A percentile compares a stretch with the other conserved stretches of the same genome.
These are phyloP conservation scores for Bungarus multicinctus DNA, from an alignment of 2,113 vertebrate genomes.

Conservation along the genomic window DNA sequence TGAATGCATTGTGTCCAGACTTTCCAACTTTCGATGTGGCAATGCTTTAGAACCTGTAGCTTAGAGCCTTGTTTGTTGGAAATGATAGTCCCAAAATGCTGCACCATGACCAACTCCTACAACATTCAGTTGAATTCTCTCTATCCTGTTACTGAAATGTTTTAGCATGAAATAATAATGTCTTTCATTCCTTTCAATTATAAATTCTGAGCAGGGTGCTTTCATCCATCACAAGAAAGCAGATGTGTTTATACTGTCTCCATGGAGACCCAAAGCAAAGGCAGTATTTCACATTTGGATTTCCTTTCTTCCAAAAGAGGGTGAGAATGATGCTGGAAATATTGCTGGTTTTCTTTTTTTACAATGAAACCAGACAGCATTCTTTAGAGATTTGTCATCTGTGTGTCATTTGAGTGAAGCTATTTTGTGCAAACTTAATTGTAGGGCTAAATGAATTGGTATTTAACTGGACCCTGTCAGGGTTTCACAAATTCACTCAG, in stretches of 20 bases:
- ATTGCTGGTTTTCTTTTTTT: conserved; percentile 16
- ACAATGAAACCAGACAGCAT: conserved; percentile 30
- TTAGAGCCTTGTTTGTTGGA: conserved; percentile 5
- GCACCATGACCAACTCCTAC: background rate
- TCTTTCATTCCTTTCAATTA: conserved; percentile 20
- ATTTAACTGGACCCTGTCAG: background rate
- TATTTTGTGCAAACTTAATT: conserved; percentile 22
- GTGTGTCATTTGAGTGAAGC: conserved; percentile 15
- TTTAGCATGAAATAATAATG: conserved; percentile 23
- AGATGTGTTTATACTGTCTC: conserved; percentile 68
- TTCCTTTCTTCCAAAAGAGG: conserved; percentile 49
- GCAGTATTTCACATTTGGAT: conserved; percentile 36
- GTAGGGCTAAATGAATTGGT: background rate
- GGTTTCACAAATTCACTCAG: background rate
- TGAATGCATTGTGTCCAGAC: background rate
- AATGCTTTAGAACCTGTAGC: background rate
- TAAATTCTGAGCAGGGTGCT: conserved; percentile 37
- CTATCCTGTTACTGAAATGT: conserved; percentile 1
- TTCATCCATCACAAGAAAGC: conserved; percentile 47
- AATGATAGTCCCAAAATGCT: background rate
- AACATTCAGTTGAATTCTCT: conserved; percentile 1
- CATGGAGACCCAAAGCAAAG: conserved; percentile 64
- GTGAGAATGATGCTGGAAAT: conserved; percentile 21
- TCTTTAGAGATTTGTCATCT: conserved; percentile 14
- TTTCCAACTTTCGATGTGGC: background rate